Evolutionary conservation across 1,140 invertebrate species (phyloP), one percentile per base, ranked within the genome.

Genomic region (Zaprionus tsacasi): DNA sequence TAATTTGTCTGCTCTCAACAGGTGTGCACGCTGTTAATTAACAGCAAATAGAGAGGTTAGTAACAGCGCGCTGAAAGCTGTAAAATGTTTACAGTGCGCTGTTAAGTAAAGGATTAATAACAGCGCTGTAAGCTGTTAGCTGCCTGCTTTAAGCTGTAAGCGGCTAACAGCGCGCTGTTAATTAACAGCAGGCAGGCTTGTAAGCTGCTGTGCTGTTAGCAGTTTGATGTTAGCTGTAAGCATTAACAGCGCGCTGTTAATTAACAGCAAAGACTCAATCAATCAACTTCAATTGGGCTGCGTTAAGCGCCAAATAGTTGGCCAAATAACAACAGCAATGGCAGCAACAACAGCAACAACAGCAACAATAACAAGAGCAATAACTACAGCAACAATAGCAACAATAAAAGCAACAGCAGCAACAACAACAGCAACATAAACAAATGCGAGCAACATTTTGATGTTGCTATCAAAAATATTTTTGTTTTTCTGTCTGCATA

Each of bases 251-350:
- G n/a, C 50, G 12, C 17, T 11, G 25, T 21, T 21, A 21, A 21
- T 21, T 21, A 27, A 12, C 21, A 2, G 17, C 15, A 59, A 50
- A 35, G 35, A 43, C 57, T 71, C 77, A 74, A 88, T 88, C 85
- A 88, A 89, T 88, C 85, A 88, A 81, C 77, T 90, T 88, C 85
- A 88, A 88, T 88, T 88, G 85, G 71, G 66, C 38, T 54, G 85
- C 85, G 74, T 89, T 83, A 78, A 70, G 78, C 83, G 85, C 85
- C 76, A 81, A 88, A 88, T 88, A 87, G 83, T 87, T 87, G 72
- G 61, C 58, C 48, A 70, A 55, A 68, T 65, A 70, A 52, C 56
- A 81, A 79, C 67, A 82, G 67, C 68, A 76, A 64, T 36, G 40
- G 61, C 25, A 76, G 70, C 59, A 82, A 67, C 68, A 79, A 83